Evolutionary conservation across 2,113 vertebrate species (phyloP).

Genomic region (Piaya cayana): DNA sequence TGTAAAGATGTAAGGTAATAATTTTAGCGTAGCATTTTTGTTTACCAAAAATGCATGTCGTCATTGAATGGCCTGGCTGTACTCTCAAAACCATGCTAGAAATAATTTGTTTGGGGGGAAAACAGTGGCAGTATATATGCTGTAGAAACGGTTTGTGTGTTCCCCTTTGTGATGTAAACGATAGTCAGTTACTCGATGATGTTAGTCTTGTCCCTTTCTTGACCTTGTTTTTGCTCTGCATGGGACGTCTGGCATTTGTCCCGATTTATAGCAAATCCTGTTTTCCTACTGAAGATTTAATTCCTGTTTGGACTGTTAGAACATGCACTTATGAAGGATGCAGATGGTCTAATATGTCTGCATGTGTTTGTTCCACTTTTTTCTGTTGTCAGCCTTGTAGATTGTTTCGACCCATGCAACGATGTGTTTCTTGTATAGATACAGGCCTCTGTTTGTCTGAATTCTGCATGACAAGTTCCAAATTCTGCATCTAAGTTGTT

Average conservation of each 20-base stretch:
- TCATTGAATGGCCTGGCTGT: neutral
- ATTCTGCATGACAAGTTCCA: neutral
- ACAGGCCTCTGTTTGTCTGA: neutral
- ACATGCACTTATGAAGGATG: neutral
- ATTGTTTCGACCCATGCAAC: neutral
- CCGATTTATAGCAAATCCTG: neutral
- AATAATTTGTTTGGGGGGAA: neutral
- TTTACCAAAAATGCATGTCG: neutral
- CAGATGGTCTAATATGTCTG: neutral
- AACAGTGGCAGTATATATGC: fast-evolving
- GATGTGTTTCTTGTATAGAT: neutral
- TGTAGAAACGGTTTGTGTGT: neutral
- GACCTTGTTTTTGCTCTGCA: neutral
- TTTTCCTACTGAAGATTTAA: neutral
- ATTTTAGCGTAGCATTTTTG: neutral
- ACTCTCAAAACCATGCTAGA: neutral
- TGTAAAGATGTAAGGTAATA: neutral
- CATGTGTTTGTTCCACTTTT: neutral
- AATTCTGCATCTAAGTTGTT: neutral
- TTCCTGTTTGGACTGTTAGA: neutral
- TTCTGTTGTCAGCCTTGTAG: neutral
- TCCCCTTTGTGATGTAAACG: neutral
- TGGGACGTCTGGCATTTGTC: neutral
- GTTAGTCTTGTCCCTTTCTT: neutral
- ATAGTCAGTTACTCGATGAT: neutral